Conservation (phyloP, 2,797 vertebrate species). For the Pangasius macronema region DNA sequence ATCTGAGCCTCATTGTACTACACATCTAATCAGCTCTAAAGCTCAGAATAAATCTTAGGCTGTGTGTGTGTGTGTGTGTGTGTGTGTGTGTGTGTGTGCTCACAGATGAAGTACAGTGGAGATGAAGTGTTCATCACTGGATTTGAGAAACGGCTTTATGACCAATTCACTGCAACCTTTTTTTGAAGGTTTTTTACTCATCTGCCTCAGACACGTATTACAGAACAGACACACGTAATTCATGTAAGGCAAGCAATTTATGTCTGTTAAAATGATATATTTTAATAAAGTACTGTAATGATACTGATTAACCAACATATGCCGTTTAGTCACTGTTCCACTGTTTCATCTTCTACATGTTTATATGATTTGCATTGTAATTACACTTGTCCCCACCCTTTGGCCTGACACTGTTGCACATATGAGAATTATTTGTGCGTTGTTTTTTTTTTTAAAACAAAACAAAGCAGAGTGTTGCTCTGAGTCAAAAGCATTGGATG, state of each 20-base stretch:
- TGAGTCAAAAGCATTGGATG: not conserved
- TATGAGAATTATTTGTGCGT: not conserved
- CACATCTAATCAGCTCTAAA: conserved; percentile 54
- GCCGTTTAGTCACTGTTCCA: not conserved
- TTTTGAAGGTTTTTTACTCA: not conserved
- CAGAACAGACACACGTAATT: not conserved
- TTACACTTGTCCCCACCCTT: not conserved
- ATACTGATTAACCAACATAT: not conserved
- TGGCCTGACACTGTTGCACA: no score
- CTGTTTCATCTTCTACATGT: not conserved
- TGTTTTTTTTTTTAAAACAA: no score
- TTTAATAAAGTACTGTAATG: not conserved
- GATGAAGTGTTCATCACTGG: conserved; percentile 12
- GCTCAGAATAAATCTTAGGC: conserved; percentile 14
- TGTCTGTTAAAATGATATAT: not conserved
- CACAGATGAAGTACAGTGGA: not conserved
- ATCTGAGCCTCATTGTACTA: conserved; percentile 38
- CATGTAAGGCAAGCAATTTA: not conserved
- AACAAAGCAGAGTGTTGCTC: not conserved
- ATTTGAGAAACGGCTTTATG: not conserved
- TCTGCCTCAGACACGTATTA: not conserved
- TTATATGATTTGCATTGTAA: not conserved
- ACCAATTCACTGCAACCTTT: not conserved
- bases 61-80: not conserved
- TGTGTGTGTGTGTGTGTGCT: not conserved